phyloP scores from a whole-genome alignment of 2,113 vertebrate genomes.

The Amblyopsis rosae region DNA sequence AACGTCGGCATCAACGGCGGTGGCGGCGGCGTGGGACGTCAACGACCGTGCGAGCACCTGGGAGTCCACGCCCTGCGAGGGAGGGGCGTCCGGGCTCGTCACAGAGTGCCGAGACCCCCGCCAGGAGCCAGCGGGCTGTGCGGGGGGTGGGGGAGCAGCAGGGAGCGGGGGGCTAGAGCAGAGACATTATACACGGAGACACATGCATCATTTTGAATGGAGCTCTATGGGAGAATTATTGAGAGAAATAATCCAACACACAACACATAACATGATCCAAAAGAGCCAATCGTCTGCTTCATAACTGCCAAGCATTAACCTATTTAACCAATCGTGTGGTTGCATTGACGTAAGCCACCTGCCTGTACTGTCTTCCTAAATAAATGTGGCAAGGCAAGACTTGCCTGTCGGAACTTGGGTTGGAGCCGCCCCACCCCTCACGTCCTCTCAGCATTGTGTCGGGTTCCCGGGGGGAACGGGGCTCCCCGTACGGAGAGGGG shows the following conservation, averaged over 20 bases:
- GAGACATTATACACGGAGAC: too few species aligned
- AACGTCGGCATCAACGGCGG: neutral
- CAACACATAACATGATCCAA: too few species aligned
- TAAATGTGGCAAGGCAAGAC: too few species aligned
- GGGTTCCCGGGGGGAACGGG: conserved; percentile 44
- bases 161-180: conserved; percentile 52
- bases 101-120: conserved; percentile 61
- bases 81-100: conserved; percentile 50
- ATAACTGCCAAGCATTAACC: too few species aligned
- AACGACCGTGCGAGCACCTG: conserved; percentile 19
- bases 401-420: neutral
- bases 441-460: conserved; percentile 15
- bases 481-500: conserved; percentile 38
- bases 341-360: too few species aligned
- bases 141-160: conserved; percentile 31
- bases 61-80: conserved; percentile 41
- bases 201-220: too few species aligned
- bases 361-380: too few species aligned
- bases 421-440: neutral
- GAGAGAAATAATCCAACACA: too few species aligned
- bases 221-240: too few species aligned
- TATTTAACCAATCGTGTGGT: too few species aligned
- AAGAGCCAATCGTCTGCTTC: too few species aligned
- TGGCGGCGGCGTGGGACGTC: conserved; percentile 28
- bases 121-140: conserved; percentile 59